Percentiles rank a stretch among this genome's conserved stretches.
Conservation (phyloP, 2,797 vertebrate species). For the Odontamblyopus lacepedii region DNA sequence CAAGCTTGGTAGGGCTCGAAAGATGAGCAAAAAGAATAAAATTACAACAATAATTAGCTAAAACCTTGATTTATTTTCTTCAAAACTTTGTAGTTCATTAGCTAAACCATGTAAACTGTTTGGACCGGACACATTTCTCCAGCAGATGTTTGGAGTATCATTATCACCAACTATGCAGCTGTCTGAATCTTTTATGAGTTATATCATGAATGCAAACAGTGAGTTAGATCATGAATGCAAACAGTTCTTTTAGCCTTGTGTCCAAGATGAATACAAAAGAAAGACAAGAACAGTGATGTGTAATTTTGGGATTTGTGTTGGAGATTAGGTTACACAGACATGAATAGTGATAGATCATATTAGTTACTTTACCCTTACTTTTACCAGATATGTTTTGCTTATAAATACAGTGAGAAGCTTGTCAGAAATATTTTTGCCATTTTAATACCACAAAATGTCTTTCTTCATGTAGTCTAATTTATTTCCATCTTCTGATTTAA, state of each 20-base stretch:
- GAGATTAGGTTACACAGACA: slow-evolving; percentile 37
- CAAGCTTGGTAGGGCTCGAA: not conserved
- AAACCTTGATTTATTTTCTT: slow-evolving; percentile 33
- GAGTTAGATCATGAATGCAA: slow-evolving; percentile 1
- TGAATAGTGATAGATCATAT: not conserved
- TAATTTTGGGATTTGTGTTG: not conserved
- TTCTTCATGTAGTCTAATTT: not conserved
- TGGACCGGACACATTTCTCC: slow-evolving; percentile 31
- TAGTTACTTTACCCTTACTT: not conserved
- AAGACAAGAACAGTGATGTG: slow-evolving; percentile 16
- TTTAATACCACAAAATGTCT: not conserved
- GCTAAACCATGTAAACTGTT: slow-evolving; percentile 22
- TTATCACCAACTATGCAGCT: slow-evolving; percentile 32
- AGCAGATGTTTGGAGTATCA: slow-evolving; percentile 30
- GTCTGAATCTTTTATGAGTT: slow-evolving; percentile 37
- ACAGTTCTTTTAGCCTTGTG: slow-evolving; percentile 6
- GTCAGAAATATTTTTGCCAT: too few relatives aligned
- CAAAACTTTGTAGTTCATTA: slow-evolving; percentile 36
- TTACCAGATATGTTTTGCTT: not conserved
- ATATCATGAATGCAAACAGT: slow-evolving; percentile 17
- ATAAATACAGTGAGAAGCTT: not conserved
- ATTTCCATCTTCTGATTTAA: not conserved
- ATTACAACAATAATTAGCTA: not conserved
- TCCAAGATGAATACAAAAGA: slow-evolving; percentile 51
- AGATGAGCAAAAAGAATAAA: not conserved